Conservation (phyloP, 2,888 invertebrate genomes). For the Hedychridium roseum region DNA sequence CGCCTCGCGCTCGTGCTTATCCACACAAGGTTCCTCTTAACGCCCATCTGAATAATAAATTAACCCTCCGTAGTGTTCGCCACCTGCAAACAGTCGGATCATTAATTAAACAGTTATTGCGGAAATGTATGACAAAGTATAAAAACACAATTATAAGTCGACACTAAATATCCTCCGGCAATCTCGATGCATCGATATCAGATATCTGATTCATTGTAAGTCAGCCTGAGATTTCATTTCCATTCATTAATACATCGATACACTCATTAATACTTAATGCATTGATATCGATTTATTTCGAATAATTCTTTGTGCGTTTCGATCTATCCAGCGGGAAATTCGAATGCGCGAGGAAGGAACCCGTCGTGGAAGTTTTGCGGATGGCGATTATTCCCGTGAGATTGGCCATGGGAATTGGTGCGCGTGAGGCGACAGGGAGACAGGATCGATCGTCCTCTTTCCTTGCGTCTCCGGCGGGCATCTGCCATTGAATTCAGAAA, state of each 20-base stretch:
- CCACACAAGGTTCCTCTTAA: background rate
- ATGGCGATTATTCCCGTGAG: background rate
- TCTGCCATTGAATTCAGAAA: slow-evolving; percentile 23
- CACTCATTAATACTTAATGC: too few relatives aligned
- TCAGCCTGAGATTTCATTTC: too few relatives aligned
- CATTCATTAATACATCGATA: too few relatives aligned
- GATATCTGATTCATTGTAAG: too few relatives aligned
- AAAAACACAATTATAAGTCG: too few relatives aligned
- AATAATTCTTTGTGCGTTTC: background rate
- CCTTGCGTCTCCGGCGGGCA: too few relatives aligned
- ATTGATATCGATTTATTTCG: background rate
- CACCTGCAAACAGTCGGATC: too few relatives aligned
- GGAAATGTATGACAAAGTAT: too few relatives aligned
- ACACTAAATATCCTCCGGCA: too few relatives aligned
- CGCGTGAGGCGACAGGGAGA: slow-evolving; percentile 5
- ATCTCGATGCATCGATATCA: too few relatives aligned
- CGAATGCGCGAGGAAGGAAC: slow-evolving; percentile 1
- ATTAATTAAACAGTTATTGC: too few relatives aligned
- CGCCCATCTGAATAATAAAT: background rate
- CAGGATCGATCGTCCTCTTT: too few relatives aligned
- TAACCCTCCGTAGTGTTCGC: background rate
- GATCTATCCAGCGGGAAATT: background rate
- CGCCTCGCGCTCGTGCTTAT: background rate
- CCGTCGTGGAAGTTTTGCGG: background rate
- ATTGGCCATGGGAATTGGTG: slow-evolving; percentile 6